A percentile compares a stretch with the other conserved stretches of the same genome.
These are phyloP conservation scores for Dendroctonus valens DNA, from an alignment of 1,140 invertebrate genomes.

Conservation along the genomic window DNA sequence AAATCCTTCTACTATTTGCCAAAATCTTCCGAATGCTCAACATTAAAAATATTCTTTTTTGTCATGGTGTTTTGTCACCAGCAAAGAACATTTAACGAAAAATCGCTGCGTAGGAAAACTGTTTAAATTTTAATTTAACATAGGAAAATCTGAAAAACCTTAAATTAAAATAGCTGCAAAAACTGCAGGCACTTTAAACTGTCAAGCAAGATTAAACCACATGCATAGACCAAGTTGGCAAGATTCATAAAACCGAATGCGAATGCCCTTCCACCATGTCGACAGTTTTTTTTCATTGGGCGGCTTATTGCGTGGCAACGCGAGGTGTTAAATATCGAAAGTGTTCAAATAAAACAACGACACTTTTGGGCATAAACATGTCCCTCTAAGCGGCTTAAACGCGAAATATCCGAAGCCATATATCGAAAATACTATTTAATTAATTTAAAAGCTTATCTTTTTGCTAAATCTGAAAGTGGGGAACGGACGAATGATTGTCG, in stretches of 20 bases:
- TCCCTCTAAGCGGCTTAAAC: slow-evolving; percentile 27
- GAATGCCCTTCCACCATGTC: slow-evolving; percentile 19
- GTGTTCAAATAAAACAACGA: slow-evolving; percentile 27
- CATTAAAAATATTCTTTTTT: no score
- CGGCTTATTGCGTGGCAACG: slow-evolving; percentile 17
- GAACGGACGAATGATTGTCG: not conserved
- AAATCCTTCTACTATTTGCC: no score
- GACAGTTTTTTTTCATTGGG: slow-evolving; percentile 16
- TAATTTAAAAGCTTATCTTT: slow-evolving; percentile 28
- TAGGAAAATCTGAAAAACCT: not conserved
- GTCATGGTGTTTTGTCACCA: no score
- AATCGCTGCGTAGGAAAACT: no score
- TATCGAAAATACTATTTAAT: slow-evolving; percentile 32
- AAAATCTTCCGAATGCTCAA: no score
- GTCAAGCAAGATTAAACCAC: slow-evolving; percentile 19
- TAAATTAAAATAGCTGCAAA: slow-evolving; percentile 1
- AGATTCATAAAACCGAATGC: slow-evolving; percentile 22
- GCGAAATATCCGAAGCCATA: slow-evolving; percentile 21
- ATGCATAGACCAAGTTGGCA: not conserved
- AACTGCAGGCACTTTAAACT: not conserved
- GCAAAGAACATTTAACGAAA: no score
- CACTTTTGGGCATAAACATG: slow-evolving; percentile 27
- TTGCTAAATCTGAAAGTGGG: slow-evolving; percentile 21
- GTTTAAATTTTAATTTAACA: no score
- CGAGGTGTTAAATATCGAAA: slow-evolving; percentile 32